A percentile compares a stretch with the other conserved stretches of the same genome.
These are phyloP conservation scores for Heteractis magnifica DNA, from an alignment of 92 coral and sea anemone species.

Conservation along the genomic window DNA sequence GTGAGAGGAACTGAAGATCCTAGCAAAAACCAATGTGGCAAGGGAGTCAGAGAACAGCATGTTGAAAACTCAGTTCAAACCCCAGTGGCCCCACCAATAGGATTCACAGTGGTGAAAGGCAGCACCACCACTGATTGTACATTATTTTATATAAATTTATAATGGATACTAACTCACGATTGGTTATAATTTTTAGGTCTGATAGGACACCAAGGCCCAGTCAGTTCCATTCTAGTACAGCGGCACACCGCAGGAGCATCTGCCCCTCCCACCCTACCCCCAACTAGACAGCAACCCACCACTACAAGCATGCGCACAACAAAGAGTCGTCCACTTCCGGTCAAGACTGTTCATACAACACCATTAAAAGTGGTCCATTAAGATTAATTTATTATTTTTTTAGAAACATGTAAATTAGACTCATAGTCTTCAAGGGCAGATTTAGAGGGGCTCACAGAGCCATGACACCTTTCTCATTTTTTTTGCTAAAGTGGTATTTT, in stretches of 20 bases:
- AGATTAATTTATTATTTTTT: neutral
- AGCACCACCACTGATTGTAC: too few species aligned
- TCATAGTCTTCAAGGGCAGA: too few species aligned
- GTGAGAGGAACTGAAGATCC: too few species aligned
- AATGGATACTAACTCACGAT: neutral
- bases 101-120: too few species aligned
- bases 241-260: conserved; percentile 71
- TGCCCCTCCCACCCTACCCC: conserved; percentile 56
- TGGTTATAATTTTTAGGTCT: conserved; percentile 37
- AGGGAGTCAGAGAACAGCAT: too few species aligned
- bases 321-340: conserved; percentile 61
- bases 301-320: conserved; percentile 51
- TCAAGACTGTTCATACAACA: conserved; percentile 82
- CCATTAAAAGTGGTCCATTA: conserved; percentile 97
- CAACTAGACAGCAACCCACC: conserved; percentile 53
- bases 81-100: too few species aligned
- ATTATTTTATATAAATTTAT: too few species aligned
- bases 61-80: too few species aligned
- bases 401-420: neutral
- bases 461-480: too few species aligned
- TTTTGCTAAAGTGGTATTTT: too few species aligned
- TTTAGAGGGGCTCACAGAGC: too few species aligned
- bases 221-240: conserved; percentile 88
- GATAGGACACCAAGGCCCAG: conserved; percentile 92
- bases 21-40: too few species aligned